Base-by-base conservation (phyloP, 2,797 vertebrate genomes). In the Gallirallus australis region DNA sequence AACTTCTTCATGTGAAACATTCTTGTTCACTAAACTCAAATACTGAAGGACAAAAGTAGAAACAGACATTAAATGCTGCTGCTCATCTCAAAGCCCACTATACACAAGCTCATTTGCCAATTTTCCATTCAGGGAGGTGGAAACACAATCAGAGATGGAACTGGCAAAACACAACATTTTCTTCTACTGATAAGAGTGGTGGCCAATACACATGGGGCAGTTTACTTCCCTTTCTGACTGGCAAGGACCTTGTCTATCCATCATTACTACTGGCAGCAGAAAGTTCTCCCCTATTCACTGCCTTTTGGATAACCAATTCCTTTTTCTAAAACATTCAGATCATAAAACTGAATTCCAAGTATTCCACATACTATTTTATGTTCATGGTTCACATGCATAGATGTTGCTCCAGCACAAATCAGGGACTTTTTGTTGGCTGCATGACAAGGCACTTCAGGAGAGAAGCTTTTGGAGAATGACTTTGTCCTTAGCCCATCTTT, bases 381-480 rank as follows among this genome's bases (percentile, higher is more conserved):
- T 15, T 61, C 52, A 7, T 25, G 86, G 84, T 61, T 75, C 53
- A 1, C 2, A 7, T 0, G 2, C 65, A 12, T 0, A 2, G 68
- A 48, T 35, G 60, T 47, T 24, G 77, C 4, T 91, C 52, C 23
- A 6, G 47, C 64, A 31, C 19, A 61, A 50, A 86, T 80, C 6
- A 33, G 48, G 10, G 39, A 48, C 21, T 6, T 70, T 45, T 54
- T 28, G 3, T 12, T 6, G 47, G n/a, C 37, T 56, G 54, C 92
- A 47, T 45, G 76, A 69, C 40, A 23, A 35, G 65, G 53, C 56
- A 68, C 42, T 42, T 50, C 35, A 42, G 76, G n/a, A 33, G 37
- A 72, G 66, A 56, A 30, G 33, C 12, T 89, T 75, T 28, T 9
- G 17, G 39, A 61, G 65, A 4, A 12, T 45, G 64, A 20, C 39